These are phyloP conservation scores for Adelges cooleyi DNA, from an alignment of 1,140 invertebrate species.

Conservation along the genomic window DNA sequence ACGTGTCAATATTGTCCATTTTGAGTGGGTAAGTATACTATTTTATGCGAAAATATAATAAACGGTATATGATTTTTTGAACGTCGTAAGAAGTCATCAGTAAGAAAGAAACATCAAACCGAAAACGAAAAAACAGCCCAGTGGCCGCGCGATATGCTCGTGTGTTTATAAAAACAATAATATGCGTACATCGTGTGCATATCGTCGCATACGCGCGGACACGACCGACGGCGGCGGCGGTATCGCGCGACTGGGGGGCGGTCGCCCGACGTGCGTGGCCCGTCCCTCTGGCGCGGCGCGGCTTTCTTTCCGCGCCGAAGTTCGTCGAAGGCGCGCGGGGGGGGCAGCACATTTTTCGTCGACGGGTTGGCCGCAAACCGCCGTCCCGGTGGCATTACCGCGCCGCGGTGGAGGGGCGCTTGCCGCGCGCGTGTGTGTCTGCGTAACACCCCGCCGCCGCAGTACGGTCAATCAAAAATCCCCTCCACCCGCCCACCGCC, in stretches of 20 bases:
- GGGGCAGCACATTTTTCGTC: constrained; percentile 16
- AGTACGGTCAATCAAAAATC: constrained; percentile 22
- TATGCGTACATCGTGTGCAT: not conserved
- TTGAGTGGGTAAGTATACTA: no score
- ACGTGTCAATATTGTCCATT: no score
- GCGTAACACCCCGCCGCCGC: not conserved
- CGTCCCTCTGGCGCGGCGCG: constrained; percentile 11
- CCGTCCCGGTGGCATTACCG: not conserved
- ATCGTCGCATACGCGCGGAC: not conserved
- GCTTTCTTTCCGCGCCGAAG: constrained; percentile 18
- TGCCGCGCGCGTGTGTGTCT: not conserved
- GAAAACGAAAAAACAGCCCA: not conserved
- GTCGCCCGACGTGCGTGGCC: constrained; percentile 3
- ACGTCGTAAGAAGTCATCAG: no score
- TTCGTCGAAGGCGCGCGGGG: not conserved
- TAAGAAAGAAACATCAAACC: no score
- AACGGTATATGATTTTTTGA: no score
- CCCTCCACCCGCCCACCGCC: not conserved
- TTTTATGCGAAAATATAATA: no score
- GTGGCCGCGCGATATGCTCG: not conserved
- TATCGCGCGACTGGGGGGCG: constrained; percentile 4
- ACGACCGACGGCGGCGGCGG: not conserved
- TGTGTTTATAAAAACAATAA: not conserved
- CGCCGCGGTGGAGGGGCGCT: constrained; percentile 10
- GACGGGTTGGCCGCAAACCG: constrained; percentile 24